Percentiles rank a stretch among this genome's conserved stretches.
Evolutionary conservation across 1,140 invertebrate species (phyloP).

Genomic region (Diachasmimorpha longicaudata): DNA sequence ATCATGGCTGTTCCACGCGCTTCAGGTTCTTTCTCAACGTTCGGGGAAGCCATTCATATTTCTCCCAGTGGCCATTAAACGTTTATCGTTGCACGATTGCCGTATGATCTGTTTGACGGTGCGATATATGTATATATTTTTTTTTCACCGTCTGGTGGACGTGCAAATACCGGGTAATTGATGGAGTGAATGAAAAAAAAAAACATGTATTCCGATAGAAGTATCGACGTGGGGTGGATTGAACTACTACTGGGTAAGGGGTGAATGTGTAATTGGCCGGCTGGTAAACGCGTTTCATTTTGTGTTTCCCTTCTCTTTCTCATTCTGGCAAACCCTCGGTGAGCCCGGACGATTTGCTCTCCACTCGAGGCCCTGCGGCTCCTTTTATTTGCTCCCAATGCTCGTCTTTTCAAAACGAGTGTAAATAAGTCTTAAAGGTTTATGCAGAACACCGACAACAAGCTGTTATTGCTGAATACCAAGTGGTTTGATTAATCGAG

Average conservation of each 20-base stretch:
- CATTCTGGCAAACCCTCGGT: not conserved
- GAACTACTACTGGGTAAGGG: not conserved
- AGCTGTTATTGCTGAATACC: not conserved
- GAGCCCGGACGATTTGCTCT: slow-evolving; percentile 18
- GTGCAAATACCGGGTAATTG: not conserved
- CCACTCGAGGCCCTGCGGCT: slow-evolving; percentile 22
- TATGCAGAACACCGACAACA: not conserved
- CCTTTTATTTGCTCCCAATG: slow-evolving; percentile 29
- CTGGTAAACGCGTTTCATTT: slow-evolving; percentile 24
- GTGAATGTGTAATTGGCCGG: slow-evolving; percentile 32
- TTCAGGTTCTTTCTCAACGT: not conserved
- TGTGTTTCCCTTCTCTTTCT: slow-evolving; percentile 1
- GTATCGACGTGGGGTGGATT: not conserved
- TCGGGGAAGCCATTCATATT: slow-evolving; percentile 17
- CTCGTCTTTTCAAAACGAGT: slow-evolving; percentile 9
- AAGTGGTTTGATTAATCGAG: not conserved
- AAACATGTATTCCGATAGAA: not conserved
- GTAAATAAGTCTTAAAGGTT: slow-evolving; percentile 8
- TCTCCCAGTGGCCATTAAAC: not conserved
- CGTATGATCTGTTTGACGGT: not conserved
- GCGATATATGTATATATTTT: not conserved
- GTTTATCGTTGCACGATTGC: not conserved
- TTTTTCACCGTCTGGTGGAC: not conserved
- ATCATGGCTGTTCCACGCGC: not conserved
- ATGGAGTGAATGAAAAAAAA: slow-evolving; percentile 2